phyloP scores from a whole-genome alignment of 2,797 vertebrate species.

The Takifugu ocellatus region DNA sequence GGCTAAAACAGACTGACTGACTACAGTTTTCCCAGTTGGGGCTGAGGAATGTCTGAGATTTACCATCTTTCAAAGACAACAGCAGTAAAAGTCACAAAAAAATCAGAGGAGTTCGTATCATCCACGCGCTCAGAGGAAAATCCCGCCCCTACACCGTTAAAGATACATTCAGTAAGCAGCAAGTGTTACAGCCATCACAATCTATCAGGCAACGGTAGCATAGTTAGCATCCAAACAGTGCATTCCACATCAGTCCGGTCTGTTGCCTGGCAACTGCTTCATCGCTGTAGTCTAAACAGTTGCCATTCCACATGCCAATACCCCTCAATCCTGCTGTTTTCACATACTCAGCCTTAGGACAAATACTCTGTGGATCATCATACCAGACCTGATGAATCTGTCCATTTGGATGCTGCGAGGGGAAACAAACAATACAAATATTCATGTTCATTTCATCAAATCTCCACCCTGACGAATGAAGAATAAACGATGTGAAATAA shows the following conservation, averaged over 20 bases:
- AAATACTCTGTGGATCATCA: constrained; percentile 88
- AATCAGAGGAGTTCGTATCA: constrained; percentile 40
- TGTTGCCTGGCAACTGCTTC: constrained; percentile 78
- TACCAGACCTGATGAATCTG: constrained; percentile 91
- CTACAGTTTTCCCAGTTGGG: constrained; percentile 7
- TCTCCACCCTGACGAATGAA: constrained; percentile 7
- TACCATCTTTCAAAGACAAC: constrained; percentile 26
- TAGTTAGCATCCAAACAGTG: constrained; percentile 71
- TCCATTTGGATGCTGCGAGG: constrained; percentile 76
- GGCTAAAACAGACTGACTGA: not conserved
- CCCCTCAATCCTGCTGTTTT: constrained; percentile 78
- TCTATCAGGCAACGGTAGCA: constrained; percentile 31
- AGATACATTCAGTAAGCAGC: constrained; percentile 44
- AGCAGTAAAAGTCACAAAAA: constrained; percentile 44
- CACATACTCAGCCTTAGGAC: constrained; percentile 79
- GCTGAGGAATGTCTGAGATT: constrained; percentile 29
- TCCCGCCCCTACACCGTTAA: constrained; percentile 15
- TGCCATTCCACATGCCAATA: constrained; percentile 93
- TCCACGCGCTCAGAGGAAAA: constrained; percentile 22
- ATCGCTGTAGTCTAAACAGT: constrained; percentile 86
- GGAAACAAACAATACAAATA: not conserved
- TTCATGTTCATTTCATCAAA: not conserved
- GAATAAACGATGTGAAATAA: not conserved
- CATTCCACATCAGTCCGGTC: constrained; percentile 87
- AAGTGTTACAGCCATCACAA: constrained; percentile 27